These are phyloP conservation scores for Prolemur simus DNA, from an alignment of 2,113 vertebrate species.

Conservation along the genomic window DNA sequence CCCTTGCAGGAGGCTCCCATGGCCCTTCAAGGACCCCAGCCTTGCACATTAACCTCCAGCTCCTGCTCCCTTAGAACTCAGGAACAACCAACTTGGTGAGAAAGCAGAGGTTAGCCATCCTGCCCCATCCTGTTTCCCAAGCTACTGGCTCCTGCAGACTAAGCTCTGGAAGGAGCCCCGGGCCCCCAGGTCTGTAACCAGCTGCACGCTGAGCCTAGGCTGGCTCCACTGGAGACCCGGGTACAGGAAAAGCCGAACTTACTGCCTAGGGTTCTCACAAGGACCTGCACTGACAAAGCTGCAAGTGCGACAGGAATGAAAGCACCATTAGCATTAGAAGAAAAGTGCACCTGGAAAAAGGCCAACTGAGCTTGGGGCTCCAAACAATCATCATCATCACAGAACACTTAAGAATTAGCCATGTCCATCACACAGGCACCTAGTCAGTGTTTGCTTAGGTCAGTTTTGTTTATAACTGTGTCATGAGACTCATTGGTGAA, in stretches of 20 bases:
- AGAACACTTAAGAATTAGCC: neutral
- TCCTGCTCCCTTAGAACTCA: neutral
- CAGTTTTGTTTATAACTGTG: constrained; percentile 9
- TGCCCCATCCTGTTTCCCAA: neutral
- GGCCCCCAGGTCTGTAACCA: neutral
- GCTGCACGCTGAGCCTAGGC: neutral
- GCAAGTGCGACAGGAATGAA: neutral
- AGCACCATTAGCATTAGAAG: neutral
- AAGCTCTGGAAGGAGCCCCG: neutral
- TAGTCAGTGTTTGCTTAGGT: neutral
- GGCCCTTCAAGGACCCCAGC: neutral
- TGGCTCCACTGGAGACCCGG: neutral
- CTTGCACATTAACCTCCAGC: neutral
- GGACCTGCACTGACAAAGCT: neutral
- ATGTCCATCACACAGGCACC: neutral
- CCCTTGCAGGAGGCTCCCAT: too few species aligned
- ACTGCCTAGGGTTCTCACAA: neutral
- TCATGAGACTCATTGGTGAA: neutral
- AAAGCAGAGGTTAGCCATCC: neutral
- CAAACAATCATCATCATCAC: neutral
- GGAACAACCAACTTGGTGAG: rapidly evolving
- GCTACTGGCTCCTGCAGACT: neutral
- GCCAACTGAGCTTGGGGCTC: neutral
- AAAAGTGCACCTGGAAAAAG: neutral
- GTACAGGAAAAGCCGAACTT: neutral